Evolutionary conservation across 2,797 vertebrate species (phyloP).

Genomic region (Bradypodion ventrale): DNA sequence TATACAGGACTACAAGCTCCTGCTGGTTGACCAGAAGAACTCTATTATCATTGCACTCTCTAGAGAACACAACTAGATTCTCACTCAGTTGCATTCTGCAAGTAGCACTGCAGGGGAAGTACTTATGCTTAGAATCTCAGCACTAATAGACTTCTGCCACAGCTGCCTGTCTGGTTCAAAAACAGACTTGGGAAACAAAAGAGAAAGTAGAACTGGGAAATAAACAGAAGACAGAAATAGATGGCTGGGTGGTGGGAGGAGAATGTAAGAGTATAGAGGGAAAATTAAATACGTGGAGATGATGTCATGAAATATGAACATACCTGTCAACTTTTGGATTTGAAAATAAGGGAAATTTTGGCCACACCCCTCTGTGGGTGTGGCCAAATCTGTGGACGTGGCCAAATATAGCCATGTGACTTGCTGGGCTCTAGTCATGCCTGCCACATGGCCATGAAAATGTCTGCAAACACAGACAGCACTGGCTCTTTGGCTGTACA

Average conservation of each 20-base stretch:
- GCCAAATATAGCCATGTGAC: too few relatives aligned
- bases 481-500: too few relatives aligned
- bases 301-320: not conserved
- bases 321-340: too few relatives aligned
- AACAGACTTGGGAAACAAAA: not conserved
- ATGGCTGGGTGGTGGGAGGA: too few relatives aligned
- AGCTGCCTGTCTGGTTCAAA: conserved; percentile 14
- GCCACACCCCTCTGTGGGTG: too few relatives aligned
- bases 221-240: conserved; percentile 5
- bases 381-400: too few relatives aligned
- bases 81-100: conserved; percentile 11
- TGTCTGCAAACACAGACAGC: too few relatives aligned
- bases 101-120: conserved; percentile 18
- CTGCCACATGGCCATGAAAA: too few relatives aligned
- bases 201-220: conserved; percentile 5
- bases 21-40: conserved; percentile 16
- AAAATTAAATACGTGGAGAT: not conserved
- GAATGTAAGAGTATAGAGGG: not conserved
- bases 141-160: conserved; percentile 29
- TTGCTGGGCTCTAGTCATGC: too few relatives aligned
- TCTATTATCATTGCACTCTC: conserved; percentile 22
- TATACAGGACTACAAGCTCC: conserved; percentile 14
- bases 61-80: conserved; percentile 14
- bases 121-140: conserved; percentile 34
- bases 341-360: too few relatives aligned